These are phyloP conservation scores for Hydrophis major DNA, from an alignment of 2,797 vertebrate genomes.

Conservation along the genomic window DNA sequence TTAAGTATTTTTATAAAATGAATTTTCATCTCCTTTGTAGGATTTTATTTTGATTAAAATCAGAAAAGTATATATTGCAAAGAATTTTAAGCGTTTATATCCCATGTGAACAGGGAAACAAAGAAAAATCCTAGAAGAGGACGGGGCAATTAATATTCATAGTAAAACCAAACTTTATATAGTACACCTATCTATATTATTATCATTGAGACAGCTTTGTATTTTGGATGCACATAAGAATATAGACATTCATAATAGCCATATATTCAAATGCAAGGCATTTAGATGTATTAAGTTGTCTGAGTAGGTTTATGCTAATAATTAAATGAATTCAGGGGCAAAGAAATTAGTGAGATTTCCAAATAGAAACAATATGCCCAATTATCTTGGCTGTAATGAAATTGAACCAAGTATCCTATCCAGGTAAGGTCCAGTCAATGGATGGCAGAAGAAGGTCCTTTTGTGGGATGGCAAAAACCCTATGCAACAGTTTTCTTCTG, in stretches of 20 bases:
- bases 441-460: not conserved
- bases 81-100: not conserved
- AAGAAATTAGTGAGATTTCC: too few relatives aligned
- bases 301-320: too few relatives aligned
- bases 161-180: too few relatives aligned
- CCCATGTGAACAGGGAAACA: not conserved
- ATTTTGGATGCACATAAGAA: too few relatives aligned
- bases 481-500: not conserved
- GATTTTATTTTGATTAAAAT: not conserved
- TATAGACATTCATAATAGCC: too few relatives aligned
- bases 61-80: not conserved
- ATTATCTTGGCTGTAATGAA: not conserved
- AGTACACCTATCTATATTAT: too few relatives aligned
- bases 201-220: too few relatives aligned
- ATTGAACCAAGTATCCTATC: not conserved
- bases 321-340: too few relatives aligned
- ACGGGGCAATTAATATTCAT: too few relatives aligned
- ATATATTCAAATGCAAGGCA: too few relatives aligned
- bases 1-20: constrained; percentile 1
- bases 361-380: not conserved
- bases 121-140: not conserved
- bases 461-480: not conserved
- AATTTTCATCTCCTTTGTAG: not conserved
- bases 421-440: not conserved
- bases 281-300: too few relatives aligned